Conservation (phyloP, 2,113 vertebrate genomes). For the Cranoglanis bouderius region DNA sequence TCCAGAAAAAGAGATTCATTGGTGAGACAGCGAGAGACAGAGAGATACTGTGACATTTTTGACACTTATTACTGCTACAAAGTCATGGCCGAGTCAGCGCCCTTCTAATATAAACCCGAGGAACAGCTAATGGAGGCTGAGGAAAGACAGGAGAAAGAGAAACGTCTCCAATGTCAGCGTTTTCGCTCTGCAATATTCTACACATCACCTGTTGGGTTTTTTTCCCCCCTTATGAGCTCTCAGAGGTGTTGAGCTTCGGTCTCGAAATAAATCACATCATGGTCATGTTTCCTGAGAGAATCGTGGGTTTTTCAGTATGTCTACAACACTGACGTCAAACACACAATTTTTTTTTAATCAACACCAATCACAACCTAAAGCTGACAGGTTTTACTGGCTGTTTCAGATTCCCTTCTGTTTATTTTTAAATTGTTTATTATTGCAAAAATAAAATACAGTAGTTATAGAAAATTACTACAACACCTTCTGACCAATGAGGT, state of each 20-base stretch:
- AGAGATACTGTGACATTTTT: neutral
- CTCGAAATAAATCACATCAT: neutral
- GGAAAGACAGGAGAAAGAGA: neutral
- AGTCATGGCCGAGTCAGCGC: slow-evolving; percentile 1
- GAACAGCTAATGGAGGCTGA: neutral
- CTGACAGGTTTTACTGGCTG: neutral
- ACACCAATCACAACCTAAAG: neutral
- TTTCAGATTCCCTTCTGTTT: neutral
- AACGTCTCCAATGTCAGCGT: neutral
- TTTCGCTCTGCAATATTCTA: neutral
- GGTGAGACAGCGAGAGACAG: neutral
- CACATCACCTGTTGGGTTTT: neutral
- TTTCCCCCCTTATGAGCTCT: neutral
- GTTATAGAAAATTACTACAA: neutral
- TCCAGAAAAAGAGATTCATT: neutral
- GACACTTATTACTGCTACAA: slow-evolving; percentile 12
- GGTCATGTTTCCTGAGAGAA: neutral
- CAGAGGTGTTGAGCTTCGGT: neutral
- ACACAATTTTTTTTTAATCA: too few species aligned
- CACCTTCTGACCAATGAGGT: neutral
- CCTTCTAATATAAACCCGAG: neutral
- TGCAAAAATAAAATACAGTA: neutral
- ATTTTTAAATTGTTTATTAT: neutral
- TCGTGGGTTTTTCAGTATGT: neutral
- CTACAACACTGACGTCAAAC: neutral